Evolutionary conservation across 2,888 invertebrate genomes (phyloP), one percentile per base, ranked within the genome.

Genomic region (Lithosia quadra): DNA sequence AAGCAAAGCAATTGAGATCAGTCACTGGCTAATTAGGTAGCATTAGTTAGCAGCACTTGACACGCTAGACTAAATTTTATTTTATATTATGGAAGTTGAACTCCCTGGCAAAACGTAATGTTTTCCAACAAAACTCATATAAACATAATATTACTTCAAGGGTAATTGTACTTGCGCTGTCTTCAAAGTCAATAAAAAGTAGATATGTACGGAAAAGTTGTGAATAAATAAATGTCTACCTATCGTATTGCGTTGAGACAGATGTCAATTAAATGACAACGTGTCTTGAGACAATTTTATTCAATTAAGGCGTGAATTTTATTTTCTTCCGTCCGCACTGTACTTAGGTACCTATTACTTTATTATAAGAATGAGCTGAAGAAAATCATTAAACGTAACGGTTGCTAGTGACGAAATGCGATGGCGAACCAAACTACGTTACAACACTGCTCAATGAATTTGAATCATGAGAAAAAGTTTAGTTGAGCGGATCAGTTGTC

Each of bases 221-320:
- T n/a, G 49, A 49, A 49, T 49, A n/a, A 49, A 49, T 43, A 18
- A 43, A 43, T 18, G 43, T 43, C 18, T 43, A 43, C 18, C 15
- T 49, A 49, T 49, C n/a, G 18, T n/a, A n/a, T 49, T n/a, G n/a
- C 9, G 18, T 49, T 18, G 49, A 1, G 49, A 49, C 49, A 49
- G 49, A 49, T 49, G 49, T 49, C 49, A 49, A 49, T 49, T 49
- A n/a, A 49, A 49, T 49, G 49, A n/a, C 49, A 18, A 49, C 49
- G 49, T 49, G 49, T 1, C n/a, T 49, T 49, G 9, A 49, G 8
- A 49, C 9, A 49, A n/a, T 49, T 49, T n/a, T 49, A 49, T n/a
- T 49, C 43, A 49, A n/a, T 49, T 49, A 49, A 49, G 18, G 43
- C 15, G 18, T 18, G 43, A 43, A 43, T 43, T 43, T 43, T 43